Evolutionary conservation across 2,113 vertebrate genomes (phyloP), one percentile per base, ranked within the genome.

Genomic region (Cacatua alba): DNA sequence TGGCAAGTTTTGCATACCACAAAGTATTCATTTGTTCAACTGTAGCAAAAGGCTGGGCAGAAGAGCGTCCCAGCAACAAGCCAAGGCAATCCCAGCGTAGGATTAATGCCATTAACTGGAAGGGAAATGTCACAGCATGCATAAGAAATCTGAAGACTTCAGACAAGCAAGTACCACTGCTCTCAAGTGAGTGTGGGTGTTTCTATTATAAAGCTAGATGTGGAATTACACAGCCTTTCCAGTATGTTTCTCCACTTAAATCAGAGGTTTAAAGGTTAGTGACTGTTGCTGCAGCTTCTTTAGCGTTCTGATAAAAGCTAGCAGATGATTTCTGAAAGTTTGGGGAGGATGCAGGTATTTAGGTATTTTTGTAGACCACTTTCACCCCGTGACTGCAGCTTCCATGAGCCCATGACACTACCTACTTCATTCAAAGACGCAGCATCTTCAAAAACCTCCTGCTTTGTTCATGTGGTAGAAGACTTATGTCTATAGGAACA

Each of bases 41-140:
- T 77, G 59, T 15, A 94, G 80, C 62, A 62, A 86, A 86, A 78
- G 62, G 64, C 65, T 7, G 9, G 77, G 85, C 80, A 90, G 74
- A 69, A 71, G 51, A 97, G 57, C 11, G 5, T 75, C 93, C 69
- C 89, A 92, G 85, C 70, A 95, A 92, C 95, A 97, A 96, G 95
- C 89, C 79, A 95, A 95, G 94, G 82, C 97, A 97, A 84, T 71
- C 69, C 84, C 78, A 7, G 86, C 1, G 1, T 77, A 87, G 86
- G 80, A 97, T 94, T 94, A 93, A 81, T 70, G 84, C 57, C 93
- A 59, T 96, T 85, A 94, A 67, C 77, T 62, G 52, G 72, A 94
- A 60, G 87, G 82, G 96, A 98, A 97, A 94, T 96, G 97, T 95
- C 95, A 94, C 81, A 94, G 95, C 94, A 96, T 72, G 93, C 80